Conservation (phyloP, 2,888 invertebrate species). For the Selenia dentaria region DNA sequence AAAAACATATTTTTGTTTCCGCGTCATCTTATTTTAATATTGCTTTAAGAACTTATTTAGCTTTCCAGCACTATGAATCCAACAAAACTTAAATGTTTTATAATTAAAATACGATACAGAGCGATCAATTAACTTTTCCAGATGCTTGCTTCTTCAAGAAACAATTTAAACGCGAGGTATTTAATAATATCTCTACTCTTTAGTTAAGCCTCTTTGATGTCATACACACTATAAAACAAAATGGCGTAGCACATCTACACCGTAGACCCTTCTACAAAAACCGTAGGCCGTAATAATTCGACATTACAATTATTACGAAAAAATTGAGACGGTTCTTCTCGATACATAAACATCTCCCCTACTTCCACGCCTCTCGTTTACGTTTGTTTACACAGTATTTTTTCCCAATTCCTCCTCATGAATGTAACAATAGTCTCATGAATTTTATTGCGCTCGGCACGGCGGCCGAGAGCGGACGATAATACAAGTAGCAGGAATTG, state of each 20-base stretch:
- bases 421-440: conserved; percentile 58
- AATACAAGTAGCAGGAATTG: conserved; percentile 34
- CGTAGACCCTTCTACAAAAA: conserved; percentile 14
- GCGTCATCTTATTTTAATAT: conserved; percentile 26
- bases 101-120: conserved; percentile 33
- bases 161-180: conserved; percentile 20
- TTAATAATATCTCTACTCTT: conserved; percentile 13
- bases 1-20: conserved; percentile 29
- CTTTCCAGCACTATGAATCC: conserved; percentile 17
- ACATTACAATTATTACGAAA: conserved; percentile 1
- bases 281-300: neutral
- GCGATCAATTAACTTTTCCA: conserved; percentile 29
- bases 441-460: conserved; percentile 51
- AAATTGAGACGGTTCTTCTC: conserved; percentile 6
- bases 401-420: conserved; percentile 47
- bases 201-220: too few species aligned
- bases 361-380: conserved; percentile 28
- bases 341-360: conserved; percentile 12
- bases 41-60: conserved; percentile 32
- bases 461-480: conserved; percentile 31
- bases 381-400: conserved; percentile 42
- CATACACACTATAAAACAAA: conserved; percentile 3
- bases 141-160: conserved; percentile 19
- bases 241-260: conserved; percentile 24
- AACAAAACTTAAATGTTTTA: conserved; percentile 29